These are phyloP conservation scores for Tetanocera ferruginea DNA, from an alignment of 2,888 invertebrate genomes.

Conservation along the genomic window DNA sequence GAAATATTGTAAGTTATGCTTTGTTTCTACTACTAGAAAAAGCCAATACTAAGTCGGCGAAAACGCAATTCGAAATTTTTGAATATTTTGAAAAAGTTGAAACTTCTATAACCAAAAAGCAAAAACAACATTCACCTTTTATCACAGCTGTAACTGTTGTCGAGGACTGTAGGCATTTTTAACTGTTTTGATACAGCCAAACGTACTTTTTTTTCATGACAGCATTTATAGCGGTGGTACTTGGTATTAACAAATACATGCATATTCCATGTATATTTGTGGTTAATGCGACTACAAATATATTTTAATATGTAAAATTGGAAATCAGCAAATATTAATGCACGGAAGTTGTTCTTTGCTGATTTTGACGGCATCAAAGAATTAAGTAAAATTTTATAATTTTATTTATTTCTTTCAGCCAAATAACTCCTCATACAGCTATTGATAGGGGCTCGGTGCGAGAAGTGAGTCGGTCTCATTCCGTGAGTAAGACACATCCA, in stretches of 20 bases:
- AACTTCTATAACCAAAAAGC: background rate
- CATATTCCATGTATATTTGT: too few species aligned
- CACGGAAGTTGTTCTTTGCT: slow-evolving; percentile 16
- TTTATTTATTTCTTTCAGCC: slow-evolving; percentile 10
- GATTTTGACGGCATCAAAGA: background rate
- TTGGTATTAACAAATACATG: too few species aligned
- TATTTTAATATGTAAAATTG: background rate
- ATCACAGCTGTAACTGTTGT: too few species aligned
- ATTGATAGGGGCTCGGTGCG: slow-evolving; percentile 53
- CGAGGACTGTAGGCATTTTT: too few species aligned
- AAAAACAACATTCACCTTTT: background rate
- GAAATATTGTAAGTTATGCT: background rate
- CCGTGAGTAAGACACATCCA: slow-evolving; percentile 38
- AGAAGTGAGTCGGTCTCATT: slow-evolving; percentile 38
- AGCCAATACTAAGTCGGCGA: background rate
- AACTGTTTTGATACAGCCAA: too few species aligned
- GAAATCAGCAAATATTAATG: slow-evolving; percentile 4
- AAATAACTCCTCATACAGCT: slow-evolving; percentile 48
- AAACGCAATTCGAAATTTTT: background rate
- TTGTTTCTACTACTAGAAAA: background rate
- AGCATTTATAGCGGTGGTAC: too few species aligned
- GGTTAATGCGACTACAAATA: too few species aligned
- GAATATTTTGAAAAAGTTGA: background rate
- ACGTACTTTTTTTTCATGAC: too few species aligned
- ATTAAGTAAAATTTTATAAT: background rate